Evolutionary conservation across 2,888 invertebrate genomes (phyloP), one percentile per base, ranked within the genome.

Genomic region (Agonum fuliginosum): DNA sequence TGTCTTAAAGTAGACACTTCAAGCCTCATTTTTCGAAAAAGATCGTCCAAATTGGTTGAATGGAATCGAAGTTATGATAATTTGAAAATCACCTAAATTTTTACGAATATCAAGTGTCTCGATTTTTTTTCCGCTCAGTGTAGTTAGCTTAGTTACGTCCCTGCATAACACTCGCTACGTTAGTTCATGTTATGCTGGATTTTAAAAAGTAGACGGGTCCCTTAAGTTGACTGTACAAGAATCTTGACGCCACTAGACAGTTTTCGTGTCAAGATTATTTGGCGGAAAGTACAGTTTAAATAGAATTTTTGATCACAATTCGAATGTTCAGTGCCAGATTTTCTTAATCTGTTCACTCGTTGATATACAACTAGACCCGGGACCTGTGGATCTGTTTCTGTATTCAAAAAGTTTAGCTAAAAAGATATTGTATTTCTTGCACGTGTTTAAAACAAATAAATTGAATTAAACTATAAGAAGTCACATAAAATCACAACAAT

Each of bases 261-360:
- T n/a, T 46, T 17, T 46, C 2, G 14, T 46, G 17, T 6, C 6
- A 46, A 17, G 5, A 46, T 46, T 17, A 12, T 17, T 14, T 46
- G 46, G 17, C 8, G 46, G 17, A n/a, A n/a, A n/a, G n/a, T n/a
- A n/a, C n/a, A n/a, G n/a, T n/a, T 69, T 69, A 41, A 22, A 8
- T 6, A 6, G 46, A 69, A 69, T 69, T 46, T 46, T 69, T 69
- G 69, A 69, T 69, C 69, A n/a, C 69, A 46, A 46, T 10, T 20
- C 6, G 3, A 46, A 2, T 8, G 22, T 4, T 41, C 24, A 22
- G 10, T 46, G 69, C 69, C 69, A 69, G 46, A 10, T 17, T 37
- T 34, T 65, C 65, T 65, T 65, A 65, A 65, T 65, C 37, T 65
- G 65, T 65, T 65, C 37, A 41, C 17, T 67, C 6, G 41, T 41